Percentiles rank a stretch among this genome's conserved stretches.
Conservation (phyloP, 2,113 vertebrate species). For the Macrotis lagotis region DNA sequence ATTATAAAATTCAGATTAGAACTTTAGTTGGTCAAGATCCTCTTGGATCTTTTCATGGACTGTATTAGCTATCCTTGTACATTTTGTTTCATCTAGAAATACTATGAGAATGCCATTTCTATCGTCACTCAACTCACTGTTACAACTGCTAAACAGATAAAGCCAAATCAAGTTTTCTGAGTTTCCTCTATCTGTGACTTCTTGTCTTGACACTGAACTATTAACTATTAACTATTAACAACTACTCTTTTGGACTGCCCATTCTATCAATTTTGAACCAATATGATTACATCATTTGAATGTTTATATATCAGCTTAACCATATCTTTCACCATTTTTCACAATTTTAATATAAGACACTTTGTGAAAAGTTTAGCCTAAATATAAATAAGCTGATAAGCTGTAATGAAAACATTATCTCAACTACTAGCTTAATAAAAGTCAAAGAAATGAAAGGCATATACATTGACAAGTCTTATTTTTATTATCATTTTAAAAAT, state of each 20-base stretch:
- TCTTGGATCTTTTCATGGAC: not conserved
- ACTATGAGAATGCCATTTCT: not conserved
- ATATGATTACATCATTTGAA: not conserved
- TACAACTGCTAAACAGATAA: not conserved
- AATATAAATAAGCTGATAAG: not conserved
- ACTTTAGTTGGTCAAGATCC: not conserved
- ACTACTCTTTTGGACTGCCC: not conserved
- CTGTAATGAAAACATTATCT: no score
- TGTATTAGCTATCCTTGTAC: not conserved
- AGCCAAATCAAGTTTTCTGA: not conserved
- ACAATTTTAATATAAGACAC: not conserved
- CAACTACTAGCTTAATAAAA: not conserved
- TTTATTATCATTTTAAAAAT: no score
- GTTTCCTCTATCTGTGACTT: not conserved
- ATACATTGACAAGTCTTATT: not conserved
- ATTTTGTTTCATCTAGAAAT: not conserved
- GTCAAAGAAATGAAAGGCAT: not conserved
- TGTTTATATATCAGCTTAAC: not conserved
- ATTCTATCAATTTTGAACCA: not conserved
- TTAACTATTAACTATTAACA: not conserved
- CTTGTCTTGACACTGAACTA: not conserved
- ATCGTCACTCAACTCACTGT: not conserved
- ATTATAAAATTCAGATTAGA: not conserved
- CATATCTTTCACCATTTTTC: not conserved
- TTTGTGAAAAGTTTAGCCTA: not conserved